Percentiles rank a stretch among this genome's conserved stretches.
Conservation (phyloP, 2,113 vertebrate species). For the Arenaria interpres region DNA sequence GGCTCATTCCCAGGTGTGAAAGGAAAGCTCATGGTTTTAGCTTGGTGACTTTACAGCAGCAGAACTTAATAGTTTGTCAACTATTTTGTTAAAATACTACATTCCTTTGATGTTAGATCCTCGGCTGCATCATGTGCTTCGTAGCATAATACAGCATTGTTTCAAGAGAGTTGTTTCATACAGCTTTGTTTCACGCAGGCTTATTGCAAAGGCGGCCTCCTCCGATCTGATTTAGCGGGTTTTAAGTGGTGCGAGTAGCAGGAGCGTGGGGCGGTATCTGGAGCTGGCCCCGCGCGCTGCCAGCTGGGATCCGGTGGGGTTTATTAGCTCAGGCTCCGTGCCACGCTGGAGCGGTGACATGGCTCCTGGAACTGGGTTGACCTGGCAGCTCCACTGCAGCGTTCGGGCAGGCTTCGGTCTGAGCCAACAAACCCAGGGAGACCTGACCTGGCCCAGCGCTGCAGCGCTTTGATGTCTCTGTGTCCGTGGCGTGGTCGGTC, state of each 20-base stretch:
- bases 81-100: background rate
- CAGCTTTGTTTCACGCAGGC: background rate
- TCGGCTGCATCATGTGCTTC: background rate
- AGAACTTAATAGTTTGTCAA: slow-evolving; percentile 65
- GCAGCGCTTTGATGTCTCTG: background rate
- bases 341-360: background rate
- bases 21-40: slow-evolving; percentile 71
- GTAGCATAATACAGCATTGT: slow-evolving; percentile 15
- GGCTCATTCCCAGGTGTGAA: slow-evolving; percentile 81
- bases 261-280: background rate
- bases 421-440: background rate
- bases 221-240: background rate
- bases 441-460: background rate
- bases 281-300: background rate
- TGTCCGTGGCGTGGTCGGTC: background rate
- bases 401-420: background rate
- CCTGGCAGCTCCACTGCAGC: background rate
- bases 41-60: slow-evolving; percentile 51
- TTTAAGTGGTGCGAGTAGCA: background rate
- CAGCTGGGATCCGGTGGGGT: background rate
- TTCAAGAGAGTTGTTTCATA: background rate
- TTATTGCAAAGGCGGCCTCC: background rate
- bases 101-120: slow-evolving; percentile 46
- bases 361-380: background rate
- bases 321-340: background rate